phyloP scores from a whole-genome alignment of 2,888 invertebrate species.

The Sceliomorpha sp. region DNA sequence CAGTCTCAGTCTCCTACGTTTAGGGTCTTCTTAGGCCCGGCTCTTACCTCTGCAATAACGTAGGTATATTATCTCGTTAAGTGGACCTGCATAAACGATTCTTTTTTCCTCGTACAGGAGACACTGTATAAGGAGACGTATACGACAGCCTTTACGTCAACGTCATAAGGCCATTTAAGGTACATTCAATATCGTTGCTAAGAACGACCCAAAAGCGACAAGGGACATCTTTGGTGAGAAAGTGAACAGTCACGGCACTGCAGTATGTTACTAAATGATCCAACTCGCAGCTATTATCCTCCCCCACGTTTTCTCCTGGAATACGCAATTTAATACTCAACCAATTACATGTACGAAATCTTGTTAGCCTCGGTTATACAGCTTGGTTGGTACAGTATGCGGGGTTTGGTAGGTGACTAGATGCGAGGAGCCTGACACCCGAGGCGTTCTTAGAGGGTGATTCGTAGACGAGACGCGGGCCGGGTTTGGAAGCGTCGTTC shows the following conservation, averaged over 20 bases:
- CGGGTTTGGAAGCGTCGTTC: conserved; percentile 39
- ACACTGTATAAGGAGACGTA: too few species aligned
- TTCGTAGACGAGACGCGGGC: conserved; percentile 58
- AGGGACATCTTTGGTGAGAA: conserved; percentile 45
- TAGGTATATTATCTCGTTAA: too few species aligned
- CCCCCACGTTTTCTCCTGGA: conserved; percentile 66
- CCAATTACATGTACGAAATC: conserved; percentile 81
- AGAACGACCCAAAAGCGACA: conserved; percentile 15
- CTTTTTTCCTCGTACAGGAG: too few species aligned
- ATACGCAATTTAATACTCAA: conserved; percentile 81
- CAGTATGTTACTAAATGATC: conserved; percentile 80
- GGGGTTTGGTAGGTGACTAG: conserved; percentile 47
- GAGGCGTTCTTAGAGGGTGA: conserved; percentile 75
- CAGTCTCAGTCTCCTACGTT: conserved; percentile 48
- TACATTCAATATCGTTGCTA: conserved; percentile 9
- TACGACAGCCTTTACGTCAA: background rate
- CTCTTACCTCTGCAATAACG: too few species aligned
- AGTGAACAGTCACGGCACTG: conserved; percentile 66
- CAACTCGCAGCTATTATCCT: conserved; percentile 76
- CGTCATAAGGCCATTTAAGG: background rate
- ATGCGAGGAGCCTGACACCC: conserved; percentile 71
- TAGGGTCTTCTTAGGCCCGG: conserved; percentile 11
- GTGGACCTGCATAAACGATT: too few species aligned
- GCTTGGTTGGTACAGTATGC: conserved; percentile 62
- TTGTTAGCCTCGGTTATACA: conserved; percentile 80